Base-by-base conservation (phyloP, 2,888 invertebrate genomes). In the Timema podura region DNA sequence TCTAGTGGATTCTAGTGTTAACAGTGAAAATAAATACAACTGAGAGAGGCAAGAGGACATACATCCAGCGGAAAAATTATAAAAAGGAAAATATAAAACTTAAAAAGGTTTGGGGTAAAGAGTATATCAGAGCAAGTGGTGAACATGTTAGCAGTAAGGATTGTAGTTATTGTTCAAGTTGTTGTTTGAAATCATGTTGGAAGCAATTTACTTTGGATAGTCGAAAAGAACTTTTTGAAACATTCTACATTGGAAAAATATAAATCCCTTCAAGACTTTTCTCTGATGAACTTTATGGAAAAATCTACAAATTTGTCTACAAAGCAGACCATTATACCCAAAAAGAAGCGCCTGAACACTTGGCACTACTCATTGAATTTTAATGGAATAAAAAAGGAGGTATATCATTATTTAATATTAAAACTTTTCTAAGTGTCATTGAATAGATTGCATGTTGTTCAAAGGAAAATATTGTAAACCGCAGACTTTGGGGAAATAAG, bases 71-170 rank as follows among this genome's bases (percentile, higher is more conserved):
- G 16, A 61, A 61, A 61, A 61, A 16, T 9, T 3, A 16, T 30
- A 15, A 30, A 44, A 61, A 45, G 61, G 61, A 61, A 61, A 45
- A 61, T 45, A 61, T 30, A 61, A 61, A 61, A 45, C 30, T 16
- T 30, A 61, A 61, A 61, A 61, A 44, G 44, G 61, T 61, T 61
- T 61, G 8, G 30, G 61, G 30, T 61, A 16, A 61, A 61, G 9
- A 61, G 8, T 61, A 44, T 45, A 16, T 16, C 61, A 61, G 16
- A 61, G 61, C 30, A 61, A 1, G 10, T 16, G 61, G 44, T 61
- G 30, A 61, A 30, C 44, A 44, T 9, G 61, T 44, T 8, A 61
- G 44, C 13, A 45, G 16, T 10, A 61, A 61, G 61, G 61, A 61
- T n/a, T 61, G 16, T 6, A 61, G 10, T 45, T 30, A 13, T 9